phyloP scores from a whole-genome alignment of 1,140 invertebrate genomes.

The Ceratina calcarata region DNA sequence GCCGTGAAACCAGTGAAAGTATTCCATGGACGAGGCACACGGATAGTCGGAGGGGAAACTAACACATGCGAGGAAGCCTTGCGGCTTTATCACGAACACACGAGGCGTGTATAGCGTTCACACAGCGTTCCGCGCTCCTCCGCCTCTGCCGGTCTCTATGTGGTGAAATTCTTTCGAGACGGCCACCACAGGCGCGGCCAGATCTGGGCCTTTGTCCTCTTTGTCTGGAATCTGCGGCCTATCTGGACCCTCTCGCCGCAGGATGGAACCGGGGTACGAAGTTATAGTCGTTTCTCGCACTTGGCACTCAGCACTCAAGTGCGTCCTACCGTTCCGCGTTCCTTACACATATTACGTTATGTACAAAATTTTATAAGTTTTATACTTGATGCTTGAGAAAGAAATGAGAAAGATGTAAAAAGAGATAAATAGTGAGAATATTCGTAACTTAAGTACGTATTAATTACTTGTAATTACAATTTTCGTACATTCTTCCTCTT shows the following conservation, averaged over 20 bases:
- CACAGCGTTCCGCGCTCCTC: slow-evolving; percentile 38
- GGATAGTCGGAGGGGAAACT: slow-evolving; percentile 43
- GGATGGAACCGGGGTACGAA: background rate
- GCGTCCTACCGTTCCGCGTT: too few species aligned
- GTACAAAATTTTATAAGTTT: too few species aligned
- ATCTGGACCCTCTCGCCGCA: slow-evolving; percentile 50
- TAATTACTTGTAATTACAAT: too few species aligned
- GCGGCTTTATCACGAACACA: slow-evolving; percentile 32
- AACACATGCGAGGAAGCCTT: slow-evolving; percentile 47
- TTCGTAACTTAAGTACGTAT: too few species aligned
- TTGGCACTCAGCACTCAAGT: too few species aligned
- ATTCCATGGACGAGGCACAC: slow-evolving; percentile 66
- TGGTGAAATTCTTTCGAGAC: slow-evolving; percentile 52
- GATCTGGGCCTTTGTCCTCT: slow-evolving; percentile 69
- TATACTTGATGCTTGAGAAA: too few species aligned
- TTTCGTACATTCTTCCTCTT: too few species aligned
- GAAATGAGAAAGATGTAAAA: too few species aligned
- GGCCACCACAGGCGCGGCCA: slow-evolving; percentile 53
- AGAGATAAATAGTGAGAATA: too few species aligned
- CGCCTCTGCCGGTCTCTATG: background rate
- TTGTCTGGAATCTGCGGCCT: slow-evolving; percentile 57
- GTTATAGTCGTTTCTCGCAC: too few species aligned
- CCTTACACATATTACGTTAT: too few species aligned
- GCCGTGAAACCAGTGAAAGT: slow-evolving; percentile 80
- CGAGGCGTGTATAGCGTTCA: background rate